phyloP scores from a whole-genome alignment of 2,888 invertebrate species.

The Eupithecia dodoneata region DNA sequence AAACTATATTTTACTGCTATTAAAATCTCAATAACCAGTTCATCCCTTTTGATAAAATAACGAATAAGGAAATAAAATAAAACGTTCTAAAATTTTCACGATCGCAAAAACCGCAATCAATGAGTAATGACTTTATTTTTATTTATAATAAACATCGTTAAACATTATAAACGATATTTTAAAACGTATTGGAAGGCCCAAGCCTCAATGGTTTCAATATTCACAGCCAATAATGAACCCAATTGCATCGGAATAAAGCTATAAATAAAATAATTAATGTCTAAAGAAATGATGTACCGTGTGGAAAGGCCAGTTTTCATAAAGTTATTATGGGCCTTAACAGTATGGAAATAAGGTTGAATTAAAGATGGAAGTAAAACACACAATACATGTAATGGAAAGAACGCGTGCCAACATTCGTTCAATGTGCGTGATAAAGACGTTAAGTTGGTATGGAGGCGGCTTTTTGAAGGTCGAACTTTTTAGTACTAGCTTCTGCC shows the following conservation, averaged over 20 bases:
- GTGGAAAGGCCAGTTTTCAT: constrained; percentile 40
- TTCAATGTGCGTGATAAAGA: constrained; percentile 51
- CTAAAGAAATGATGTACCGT: not conserved
- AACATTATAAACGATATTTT: constrained; percentile 50
- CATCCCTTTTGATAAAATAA: no score
- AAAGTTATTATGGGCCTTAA: constrained; percentile 40
- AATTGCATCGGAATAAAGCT: not conserved
- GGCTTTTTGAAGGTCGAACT: constrained; percentile 36
- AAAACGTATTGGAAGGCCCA: constrained; percentile 41
- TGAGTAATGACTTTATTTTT: constrained; percentile 30
- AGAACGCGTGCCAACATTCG: constrained; percentile 54
- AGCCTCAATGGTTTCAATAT: not conserved
- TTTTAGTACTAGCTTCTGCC: not conserved
- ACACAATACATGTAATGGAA: constrained; percentile 37
- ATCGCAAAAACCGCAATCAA: not conserved
- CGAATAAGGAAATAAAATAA: not conserved
- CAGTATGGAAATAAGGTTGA: constrained; percentile 8
- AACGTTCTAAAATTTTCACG: not conserved
- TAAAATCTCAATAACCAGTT: no score
- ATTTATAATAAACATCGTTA: constrained; percentile 36
- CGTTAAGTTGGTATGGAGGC: constrained; percentile 48
- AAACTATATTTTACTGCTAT: no score
- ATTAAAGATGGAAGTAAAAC: constrained; percentile 24
- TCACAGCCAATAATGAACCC: not conserved
- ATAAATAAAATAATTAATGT: not conserved